Base-by-base conservation (phyloP, 2,113 vertebrate genomes). In the Mirza zaza region DNA sequence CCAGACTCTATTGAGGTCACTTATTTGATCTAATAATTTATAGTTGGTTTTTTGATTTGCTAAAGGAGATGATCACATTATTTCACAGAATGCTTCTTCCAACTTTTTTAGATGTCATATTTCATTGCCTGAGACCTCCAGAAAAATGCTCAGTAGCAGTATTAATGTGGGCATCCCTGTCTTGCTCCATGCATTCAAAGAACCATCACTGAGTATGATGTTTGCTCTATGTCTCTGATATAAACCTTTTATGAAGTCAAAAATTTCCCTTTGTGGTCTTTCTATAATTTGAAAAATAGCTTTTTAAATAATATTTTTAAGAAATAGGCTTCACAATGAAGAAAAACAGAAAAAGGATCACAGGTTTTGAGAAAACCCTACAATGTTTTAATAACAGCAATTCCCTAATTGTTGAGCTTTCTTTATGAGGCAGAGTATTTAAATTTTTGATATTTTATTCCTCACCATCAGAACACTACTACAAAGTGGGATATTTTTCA, bases 221-320 rank as follows among this genome's bases (percentile, higher is more conserved):
- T 68, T 29, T 81, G 57, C 15, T 67, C 14, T 63, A n/a, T 27
- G 27, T 88, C 65, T 75, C 13, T 73, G 39, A 3, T 61, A 91
- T 50, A 84, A 92, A 87, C 6, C 11, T 9, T 61, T 93, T 73
- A 50, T 65, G 6, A 65, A 67, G 29, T 59, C 32, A 87, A 76
- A 84, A 13, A 59, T 6, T 42, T 83, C 48, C 59, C 45, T 88
- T 34, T 68, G 9, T 52, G 57, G 50, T 68, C 11, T 39, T 90
- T 79, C 14, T 48, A 17, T 83, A 89, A 81, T 57, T 87, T 14
- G 13, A 70, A 83, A 86, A 80, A 90, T 13, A 42, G 5, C 36
- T 21, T 85, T 91, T 90, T 61, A 94, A 88, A 82, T 55, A 75
- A 68, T 67, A 85, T 57, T 83, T 94, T 52, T 39, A 68, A 92